Base-by-base conservation (phyloP, 1,140 invertebrate genomes). In the Aphelinus atriplicis region DNA sequence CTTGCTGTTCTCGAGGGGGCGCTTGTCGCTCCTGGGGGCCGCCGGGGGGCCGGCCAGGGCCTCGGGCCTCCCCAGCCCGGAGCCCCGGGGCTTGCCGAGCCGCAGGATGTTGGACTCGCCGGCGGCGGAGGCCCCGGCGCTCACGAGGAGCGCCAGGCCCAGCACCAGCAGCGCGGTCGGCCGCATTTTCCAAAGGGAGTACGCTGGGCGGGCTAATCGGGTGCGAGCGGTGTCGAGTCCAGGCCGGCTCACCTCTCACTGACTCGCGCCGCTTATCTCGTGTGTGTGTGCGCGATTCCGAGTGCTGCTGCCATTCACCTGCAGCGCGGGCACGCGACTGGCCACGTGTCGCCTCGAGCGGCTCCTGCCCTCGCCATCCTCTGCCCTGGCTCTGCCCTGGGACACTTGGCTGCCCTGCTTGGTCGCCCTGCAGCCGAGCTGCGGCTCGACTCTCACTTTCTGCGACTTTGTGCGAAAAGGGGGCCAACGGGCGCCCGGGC, bases 91-190 rank as follows among this genome's bases (percentile, higher is more conserved):
- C 61, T 79, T 85, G n/a, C 84, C 80, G 7, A 86, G 56, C 5
- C 78, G 71, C 6, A 84, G 77, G 48, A 86, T 86, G 68, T 86
- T 85, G 4, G 85, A 84, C 46, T 83, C 83, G n/a, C 69, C 70
- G 43, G 64, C 57, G 2, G 56, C 61, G 5, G 9, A 42, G 50
- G 72, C 68, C 7, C 4, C 61, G 6, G 46, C 60, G 3, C 10
- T 57, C 67, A 46, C 7, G 48, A 63, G 9, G 3, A 26, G 26
- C 42, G 2, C 7, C 70, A 63, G 57, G n/a, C 55, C n/a, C 10
- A 64, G 50, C 43, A 42, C 6, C 51, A 63, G 53, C 66, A 10
- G 42, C 6, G 42, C 50, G 6, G 10, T 51, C 51, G 50, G 5
- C 53, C 6, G 65, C 58, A 9, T 60, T 43, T 60, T 60, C 9